These are phyloP conservation scores for Musca domestica DNA, from an alignment of 1,140 invertebrate species.

Conservation along the genomic window DNA sequence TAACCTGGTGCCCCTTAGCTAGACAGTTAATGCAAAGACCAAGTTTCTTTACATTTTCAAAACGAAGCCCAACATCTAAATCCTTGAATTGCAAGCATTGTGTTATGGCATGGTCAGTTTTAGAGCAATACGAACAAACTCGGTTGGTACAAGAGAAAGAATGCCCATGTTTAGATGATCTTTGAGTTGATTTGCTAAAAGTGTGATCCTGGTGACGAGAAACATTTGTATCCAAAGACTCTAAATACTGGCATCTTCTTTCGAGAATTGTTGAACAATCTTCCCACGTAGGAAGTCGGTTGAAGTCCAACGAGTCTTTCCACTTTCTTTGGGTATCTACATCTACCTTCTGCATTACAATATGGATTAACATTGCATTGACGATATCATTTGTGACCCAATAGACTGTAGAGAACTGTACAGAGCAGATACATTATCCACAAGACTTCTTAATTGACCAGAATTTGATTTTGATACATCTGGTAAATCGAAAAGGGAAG, in stretches of 20 bases:
- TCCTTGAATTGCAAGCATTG: not conserved
- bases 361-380: conserved; percentile 1
- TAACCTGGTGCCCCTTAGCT: too few relatives aligned
- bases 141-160: not conserved
- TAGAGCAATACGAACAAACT: not conserved
- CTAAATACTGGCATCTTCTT: not conserved
- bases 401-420: not conserved
- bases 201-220: not conserved
- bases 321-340: not conserved
- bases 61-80: not conserved
- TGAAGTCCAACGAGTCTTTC: conserved; percentile 5
- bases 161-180: not conserved
- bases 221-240: not conserved
- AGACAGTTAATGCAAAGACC: too few relatives aligned
- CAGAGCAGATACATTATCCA: not conserved
- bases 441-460: not conserved
- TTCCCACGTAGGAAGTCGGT: not conserved
- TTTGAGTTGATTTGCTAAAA: not conserved
- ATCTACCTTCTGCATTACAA: not conserved
- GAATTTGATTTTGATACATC: not conserved
- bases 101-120: not conserved
- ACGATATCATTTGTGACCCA: not conserved
- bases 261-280: not conserved
- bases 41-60: not conserved
- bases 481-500: not conserved